Evolutionary conservation across 2,113 vertebrate genomes (phyloP), one percentile per base, ranked within the genome.

Genomic region (Mormyrus iriodes): DNA sequence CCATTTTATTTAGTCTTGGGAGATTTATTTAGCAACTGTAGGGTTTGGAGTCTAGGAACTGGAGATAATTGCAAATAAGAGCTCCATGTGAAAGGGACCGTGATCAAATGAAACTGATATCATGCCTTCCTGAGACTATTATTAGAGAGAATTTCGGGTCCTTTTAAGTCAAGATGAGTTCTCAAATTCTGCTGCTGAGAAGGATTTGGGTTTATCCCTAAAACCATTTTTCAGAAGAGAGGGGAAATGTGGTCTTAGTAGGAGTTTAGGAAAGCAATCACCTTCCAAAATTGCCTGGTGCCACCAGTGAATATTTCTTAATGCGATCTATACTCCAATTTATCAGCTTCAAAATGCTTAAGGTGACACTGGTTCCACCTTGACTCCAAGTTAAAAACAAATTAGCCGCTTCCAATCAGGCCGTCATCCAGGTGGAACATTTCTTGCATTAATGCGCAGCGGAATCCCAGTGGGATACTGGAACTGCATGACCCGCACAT

Each of bases 211-310:
- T 24, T 86, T 86, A 86, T 89, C 46, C 27, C 85, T 51, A 35
- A 86, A 49, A 86, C 65, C 7, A 86, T 51, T 88, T 48, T 88
- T 65, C 31, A 46, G 85, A 27, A 13, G 58, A 31, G 24, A 42
- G 39, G 53, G 84, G 82, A 48, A 85, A 52, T 65, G 10, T 51
- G 31, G 82, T 84, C 83, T 85, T 85, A 86, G 83, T 12, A 49
- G 76, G 88, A 65, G 53, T 48, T 89, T 83, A 42, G 27, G 46
- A 85, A 89, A 85, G 52, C 82, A 89, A 86, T 61, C 53, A 46
- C 52, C 82, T 31, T n/a, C n/a, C 44, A 53, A 85, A 89, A 85
- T 85, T 89, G 49, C 88, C 79, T 89, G 6, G 39, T 10, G 4
- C 35, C 31, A 85, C 52, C 44, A 4, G 55, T 85, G 55, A 27